Base-by-base conservation (phyloP, 2,888 invertebrate genomes). In the Caenorhabditis japonica region DNA sequence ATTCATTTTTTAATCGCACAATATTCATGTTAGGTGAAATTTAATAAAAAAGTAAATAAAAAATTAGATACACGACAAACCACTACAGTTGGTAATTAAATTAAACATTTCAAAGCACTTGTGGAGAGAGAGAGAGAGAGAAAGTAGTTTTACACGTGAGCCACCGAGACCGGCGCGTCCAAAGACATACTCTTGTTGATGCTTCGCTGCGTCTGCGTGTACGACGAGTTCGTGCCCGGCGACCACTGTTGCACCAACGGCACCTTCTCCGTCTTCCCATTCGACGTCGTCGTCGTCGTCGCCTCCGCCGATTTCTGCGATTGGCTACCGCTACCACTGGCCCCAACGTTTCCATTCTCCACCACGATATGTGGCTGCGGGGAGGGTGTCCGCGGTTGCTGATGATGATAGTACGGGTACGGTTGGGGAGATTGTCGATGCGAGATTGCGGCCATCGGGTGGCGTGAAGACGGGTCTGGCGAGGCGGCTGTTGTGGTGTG, bases 231-330 rank as follows among this genome's bases (percentile, higher is more conserved):
- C 1, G 79, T 75, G 51, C 75, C 76, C n/a, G 80, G 79, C 19
- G 78, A 80, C 84, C 85, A 86, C 46, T 83, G 83, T 69, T 85
- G 86, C 53, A 87, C 87, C 43, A 87, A 72, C n/a, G 87, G 87
- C 17, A 87, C 82, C 34, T 75, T 78, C 43, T 76, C 76, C 43
- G 76, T 64, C 58, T 69, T 77, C 10, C 73, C 73, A 15, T 73
- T 60, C n/a, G n/a, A n/a, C n/a, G n/a, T n/a, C n/a, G n/a, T n/a
- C n/a, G n/a, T n/a, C n/a, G n/a, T n/a, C n/a, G n/a, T n/a, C 10
- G 62, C 41, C 33, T 68, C 47, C 17, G n/a, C 25, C 27, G 8
- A 34, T 43, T 4, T 33, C 15, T 19, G 27, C 41, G 21, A 43
- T 46, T 21, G 13, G 4, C 3, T 5, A n/a, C 27, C 39, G 43